Evolutionary conservation across 2,797 vertebrate genomes (phyloP), one percentile per base, ranked within the genome.

Genomic region (Melopsittacus undulatus): DNA sequence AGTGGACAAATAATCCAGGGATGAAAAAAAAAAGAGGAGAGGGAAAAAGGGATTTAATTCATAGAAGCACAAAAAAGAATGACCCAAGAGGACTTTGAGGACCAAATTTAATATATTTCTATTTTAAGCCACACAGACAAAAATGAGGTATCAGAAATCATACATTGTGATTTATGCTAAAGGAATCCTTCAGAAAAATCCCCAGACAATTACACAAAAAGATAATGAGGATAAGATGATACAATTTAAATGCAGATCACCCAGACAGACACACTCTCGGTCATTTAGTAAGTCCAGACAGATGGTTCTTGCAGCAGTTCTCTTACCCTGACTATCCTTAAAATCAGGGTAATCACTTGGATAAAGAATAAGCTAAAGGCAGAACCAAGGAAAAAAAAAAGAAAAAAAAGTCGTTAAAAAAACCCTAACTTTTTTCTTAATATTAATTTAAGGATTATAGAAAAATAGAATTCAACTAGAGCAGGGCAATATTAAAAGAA

Each of bases 201-300:
- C 57, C 94, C 72, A 96, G 91, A 94, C 86, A 95, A 90, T 87
- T 54, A 85, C 87, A 91, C 68, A 75, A 78, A 96, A 95, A 94
- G 90, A 87, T 96, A 93, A 95, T 92, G 94, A 96, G 89, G 78
- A 72, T 94, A 95, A 68, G 81, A 96, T 91, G 68, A 94, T 81
- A 96, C 82, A 93, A 96, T 92, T 92, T 92, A 92, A 96, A 95
- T 92, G 90, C 89, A 90, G 86, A 96, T 97, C 92, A 95, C 84
- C 84, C 89, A 94, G 87, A 94, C 92, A 95, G 83, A 91, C 84
- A 94, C 84, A 42, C 72, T 91, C 62, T 94, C 0, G 7, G 84
- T 90, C 76, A 94, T 95, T 92, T 91, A 92, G 32, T 83, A 89
- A 92, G 79, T 91, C 72, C 72, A 93, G 82, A 95, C 92, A 95